These are phyloP conservation scores for Neodiprion pinetum DNA, from an alignment of 1,140 invertebrate genomes.

Conservation along the genomic window DNA sequence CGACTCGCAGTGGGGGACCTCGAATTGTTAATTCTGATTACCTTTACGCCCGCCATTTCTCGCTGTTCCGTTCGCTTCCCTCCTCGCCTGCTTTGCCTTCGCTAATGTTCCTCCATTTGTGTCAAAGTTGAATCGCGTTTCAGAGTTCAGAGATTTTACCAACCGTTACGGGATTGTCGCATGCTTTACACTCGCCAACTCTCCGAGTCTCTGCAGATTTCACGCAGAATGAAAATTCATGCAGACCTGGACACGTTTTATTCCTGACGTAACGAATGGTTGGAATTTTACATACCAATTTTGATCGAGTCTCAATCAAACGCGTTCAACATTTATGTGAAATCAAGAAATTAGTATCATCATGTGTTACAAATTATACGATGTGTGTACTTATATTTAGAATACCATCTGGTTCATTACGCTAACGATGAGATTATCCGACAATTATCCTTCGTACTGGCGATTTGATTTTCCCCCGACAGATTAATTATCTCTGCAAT, in stretches of 20 bases:
- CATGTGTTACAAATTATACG: too few species aligned
- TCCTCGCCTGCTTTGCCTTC: constrained; percentile 10
- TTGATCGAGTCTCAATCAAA: too few species aligned
- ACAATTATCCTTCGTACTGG: too few species aligned
- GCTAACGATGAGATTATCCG: too few species aligned
- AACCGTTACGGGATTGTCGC: constrained; percentile 27
- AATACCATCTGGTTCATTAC: too few species aligned
- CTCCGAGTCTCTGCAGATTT: not conserved
- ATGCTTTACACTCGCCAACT: constrained; percentile 10
- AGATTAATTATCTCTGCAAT: not conserved
- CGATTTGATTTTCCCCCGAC: too few species aligned
- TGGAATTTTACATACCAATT: too few species aligned
- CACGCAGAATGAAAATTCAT: not conserved
- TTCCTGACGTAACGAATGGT: not conserved
- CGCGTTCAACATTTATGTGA: too few species aligned
- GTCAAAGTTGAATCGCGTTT: constrained; percentile 38
- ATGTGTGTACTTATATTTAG: too few species aligned
- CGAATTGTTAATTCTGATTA: constrained; percentile 49
- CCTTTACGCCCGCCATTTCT: constrained; percentile 23
- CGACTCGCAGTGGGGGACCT: constrained; percentile 5
- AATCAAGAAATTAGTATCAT: too few species aligned
- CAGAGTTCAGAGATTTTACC: constrained; percentile 35
- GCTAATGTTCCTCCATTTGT: constrained; percentile 42
- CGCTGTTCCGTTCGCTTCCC: constrained; percentile 8
- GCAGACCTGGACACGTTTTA: not conserved